These are phyloP conservation scores for Caenorhabditis virilis DNA, from an alignment of 2,888 invertebrate species.

Conservation along the genomic window DNA sequence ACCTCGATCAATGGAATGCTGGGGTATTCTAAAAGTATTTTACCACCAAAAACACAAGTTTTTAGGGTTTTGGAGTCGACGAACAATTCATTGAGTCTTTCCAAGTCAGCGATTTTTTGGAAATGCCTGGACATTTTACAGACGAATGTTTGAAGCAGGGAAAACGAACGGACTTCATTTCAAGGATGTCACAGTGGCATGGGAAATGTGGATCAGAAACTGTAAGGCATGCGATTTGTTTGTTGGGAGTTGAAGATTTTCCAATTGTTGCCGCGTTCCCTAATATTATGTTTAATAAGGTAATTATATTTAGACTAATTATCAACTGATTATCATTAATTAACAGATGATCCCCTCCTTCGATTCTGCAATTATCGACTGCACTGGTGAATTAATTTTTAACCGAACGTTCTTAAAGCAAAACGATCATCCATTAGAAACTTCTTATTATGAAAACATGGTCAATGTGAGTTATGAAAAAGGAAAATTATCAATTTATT, in stretches of 20 bases:
- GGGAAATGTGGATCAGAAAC: conserved; percentile 18
- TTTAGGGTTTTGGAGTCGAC: conserved; percentile 30
- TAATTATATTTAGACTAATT: too few relatives aligned
- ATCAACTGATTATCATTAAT: too few relatives aligned
- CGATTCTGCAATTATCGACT: conserved; percentile 43
- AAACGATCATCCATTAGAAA: conserved; percentile 26
- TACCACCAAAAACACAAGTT: background rate
- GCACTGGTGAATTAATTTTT: conserved; percentile 41
- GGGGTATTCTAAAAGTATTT: too few relatives aligned
- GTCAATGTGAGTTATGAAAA: conserved; percentile 27
- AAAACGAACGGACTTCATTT: conserved; percentile 35
- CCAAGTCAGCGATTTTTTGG: conserved; percentile 16
- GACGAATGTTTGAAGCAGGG: conserved; percentile 33
- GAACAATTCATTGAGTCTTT: conserved; percentile 30
- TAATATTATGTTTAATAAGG: conserved; percentile 40
- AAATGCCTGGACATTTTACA: conserved; percentile 46
- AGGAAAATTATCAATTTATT: background rate
- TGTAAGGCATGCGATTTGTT: conserved; percentile 32
- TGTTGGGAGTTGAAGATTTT: conserved; percentile 41
- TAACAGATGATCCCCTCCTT: conserved; percentile 42
- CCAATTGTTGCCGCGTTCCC: conserved; percentile 17
- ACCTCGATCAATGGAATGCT: conserved; percentile 23
- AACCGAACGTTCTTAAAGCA: conserved; percentile 39
- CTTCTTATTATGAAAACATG: conserved; percentile 35
- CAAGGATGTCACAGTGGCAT: conserved; percentile 35